A percentile compares a stretch with the other conserved stretches of the same genome.
These are phyloP conservation scores for Hepsetus odoe DNA, from an alignment of 2,113 vertebrate genomes.

Conservation along the genomic window DNA sequence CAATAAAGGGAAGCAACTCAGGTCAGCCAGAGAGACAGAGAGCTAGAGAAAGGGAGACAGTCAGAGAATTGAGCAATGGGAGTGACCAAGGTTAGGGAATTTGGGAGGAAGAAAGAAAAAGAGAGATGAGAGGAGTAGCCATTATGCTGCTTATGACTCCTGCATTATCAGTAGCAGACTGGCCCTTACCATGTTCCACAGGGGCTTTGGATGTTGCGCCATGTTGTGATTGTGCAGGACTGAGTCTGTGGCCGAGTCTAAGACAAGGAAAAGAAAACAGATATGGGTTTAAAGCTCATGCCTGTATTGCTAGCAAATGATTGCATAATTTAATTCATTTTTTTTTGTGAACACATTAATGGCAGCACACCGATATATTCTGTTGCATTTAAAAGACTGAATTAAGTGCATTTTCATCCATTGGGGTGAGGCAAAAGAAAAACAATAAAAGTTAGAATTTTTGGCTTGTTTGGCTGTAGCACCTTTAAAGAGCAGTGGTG, in stretches of 20 bases:
- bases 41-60: neutral
- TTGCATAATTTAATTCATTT: too few relatives aligned
- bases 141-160: slow-evolving; percentile 18
- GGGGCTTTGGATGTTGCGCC: slow-evolving; percentile 2
- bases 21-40: slow-evolving; percentile 5
- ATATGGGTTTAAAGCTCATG: neutral
- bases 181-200: neutral
- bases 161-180: slow-evolving; percentile 21
- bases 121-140: slow-evolving; percentile 25
- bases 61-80: neutral
- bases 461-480: too few relatives aligned
- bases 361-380: too few relatives aligned
- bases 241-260: neutral
- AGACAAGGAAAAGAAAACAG: neutral
- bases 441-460: too few relatives aligned
- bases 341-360: too few relatives aligned
- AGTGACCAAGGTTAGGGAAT: slow-evolving; percentile 3
- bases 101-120: slow-evolving; percentile 21
- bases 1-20: slow-evolving; percentile 33
- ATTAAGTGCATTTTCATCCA: too few relatives aligned
- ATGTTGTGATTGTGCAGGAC: slow-evolving; percentile 9
- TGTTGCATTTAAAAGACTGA: too few relatives aligned
- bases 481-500: too few relatives aligned
- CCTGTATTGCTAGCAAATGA: neutral
- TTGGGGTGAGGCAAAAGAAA: too few relatives aligned